A percentile compares a stretch with the other conserved stretches of the same genome.
Evolutionary conservation across 2,113 vertebrate genomes (phyloP).

Genomic region (human (Homo sapiens)): DNA sequence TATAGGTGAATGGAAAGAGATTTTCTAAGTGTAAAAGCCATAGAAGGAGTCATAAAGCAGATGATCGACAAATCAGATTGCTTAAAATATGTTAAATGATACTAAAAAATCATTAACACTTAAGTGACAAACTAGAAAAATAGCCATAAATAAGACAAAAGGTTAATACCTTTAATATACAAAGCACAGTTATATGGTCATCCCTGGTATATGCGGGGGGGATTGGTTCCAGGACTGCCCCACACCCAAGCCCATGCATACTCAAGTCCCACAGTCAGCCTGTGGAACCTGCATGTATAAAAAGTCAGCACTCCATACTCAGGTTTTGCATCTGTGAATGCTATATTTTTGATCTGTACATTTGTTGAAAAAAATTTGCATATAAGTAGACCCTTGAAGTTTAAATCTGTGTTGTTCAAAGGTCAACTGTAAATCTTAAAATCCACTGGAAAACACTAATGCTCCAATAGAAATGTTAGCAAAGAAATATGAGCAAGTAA

Average conservation of each 20-base stretch:
- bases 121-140: background rate
- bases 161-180: background rate
- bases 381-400: background rate
- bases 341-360: background rate
- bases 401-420: background rate
- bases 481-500: background rate
- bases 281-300: background rate
- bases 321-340: background rate
- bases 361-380: background rate
- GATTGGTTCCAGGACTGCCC: background rate
- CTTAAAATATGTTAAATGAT: background rate
- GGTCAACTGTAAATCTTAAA: background rate
- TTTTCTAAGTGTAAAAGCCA: background rate
- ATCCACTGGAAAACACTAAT: background rate
- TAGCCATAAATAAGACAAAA: constrained; percentile 4
- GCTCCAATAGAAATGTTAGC: background rate
- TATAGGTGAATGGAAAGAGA: background rate
- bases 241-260: background rate
- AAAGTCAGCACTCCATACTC: background rate
- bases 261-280: background rate
- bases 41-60: constrained; percentile 7
- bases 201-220: background rate
- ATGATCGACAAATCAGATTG: constrained; percentile 4
- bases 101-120: background rate
- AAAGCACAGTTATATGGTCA: background rate